Percentiles rank a stretch among this genome's conserved stretches.
Evolutionary conservation across 2,113 vertebrate species (phyloP).

Genomic region (Zapornia atra): DNA sequence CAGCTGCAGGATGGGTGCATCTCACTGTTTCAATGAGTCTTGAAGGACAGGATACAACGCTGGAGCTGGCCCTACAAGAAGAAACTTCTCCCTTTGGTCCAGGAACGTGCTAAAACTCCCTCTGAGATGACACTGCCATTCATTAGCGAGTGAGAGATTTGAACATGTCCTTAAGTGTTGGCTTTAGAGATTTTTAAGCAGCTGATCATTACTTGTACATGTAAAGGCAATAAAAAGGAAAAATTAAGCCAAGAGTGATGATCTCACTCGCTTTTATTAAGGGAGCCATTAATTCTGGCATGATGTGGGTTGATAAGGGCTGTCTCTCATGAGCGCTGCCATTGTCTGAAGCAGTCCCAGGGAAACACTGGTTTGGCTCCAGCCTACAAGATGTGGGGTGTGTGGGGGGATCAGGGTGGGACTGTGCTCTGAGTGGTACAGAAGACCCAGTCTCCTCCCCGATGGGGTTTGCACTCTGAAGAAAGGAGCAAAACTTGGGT

Average conservation of each 20-base stretch:
- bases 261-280: constrained; percentile 43
- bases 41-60: not conserved
- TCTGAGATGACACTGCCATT: constrained; percentile 16
- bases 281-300: constrained; percentile 8
- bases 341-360: not conserved
- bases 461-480: not conserved
- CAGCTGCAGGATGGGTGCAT: rapidly evolving
- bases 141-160: not conserved
- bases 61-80: not conserved
- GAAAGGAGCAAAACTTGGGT: not conserved
- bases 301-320: not conserved
- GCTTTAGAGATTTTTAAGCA: constrained; percentile 42
- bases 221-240: constrained; percentile 50
- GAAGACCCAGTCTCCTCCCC: not conserved
- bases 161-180: constrained; percentile 2
- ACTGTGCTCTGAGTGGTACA: rapidly evolving
- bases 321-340: not conserved
- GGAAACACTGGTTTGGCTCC: not conserved
- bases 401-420: not conserved
- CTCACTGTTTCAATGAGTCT: not conserved
- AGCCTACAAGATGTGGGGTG: not conserved
- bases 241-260: constrained; percentile 54
- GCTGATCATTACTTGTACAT: constrained; percentile 45
- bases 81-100: not conserved
- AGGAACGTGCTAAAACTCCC: not conserved